Evolutionary conservation across 2,113 vertebrate genomes (phyloP), one percentile per base, ranked within the genome.

Genomic region (Seriola quinqueradiata): DNA sequence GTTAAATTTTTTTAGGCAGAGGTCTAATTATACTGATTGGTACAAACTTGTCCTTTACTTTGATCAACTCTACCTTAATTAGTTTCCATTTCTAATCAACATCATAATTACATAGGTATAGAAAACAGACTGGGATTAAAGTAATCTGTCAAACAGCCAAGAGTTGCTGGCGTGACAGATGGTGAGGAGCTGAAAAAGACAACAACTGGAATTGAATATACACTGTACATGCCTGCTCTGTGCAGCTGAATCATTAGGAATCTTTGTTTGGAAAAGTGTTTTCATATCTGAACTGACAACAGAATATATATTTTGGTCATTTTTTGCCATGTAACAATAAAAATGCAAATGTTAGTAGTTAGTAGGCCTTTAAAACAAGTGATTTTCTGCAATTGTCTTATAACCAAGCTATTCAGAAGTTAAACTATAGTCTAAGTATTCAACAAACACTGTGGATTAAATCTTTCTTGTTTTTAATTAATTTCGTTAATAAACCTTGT

Each of bases 401-500:
- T 44, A 44, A 67, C 19, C 1, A 17, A 16, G 46, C 2, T 21
- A 16, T 23, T 44, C 34, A 50, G 25, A 67, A 28, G 23, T 55
- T 63, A 23, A 8, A 70, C n/a, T 46, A 6, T 68, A 8, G 40
- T 72, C 13, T 10, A 63, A 48, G 28, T 28, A 28, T 28, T 28
- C 28, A 28, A 2, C 28, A 28, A 28, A 28, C 28, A 28, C 11
- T 23, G 21, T 58, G 48, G 65, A 64, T 64, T 7, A 75, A 78
- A 59, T 58, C 44, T 40, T 25, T 38, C 23, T 65, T 17, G 25
- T 23, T 69, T 79, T 70, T 63, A 11, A 81, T 70, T 58, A 11
- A 81, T 83, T 59, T 13, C 57, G 13, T 40, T n/a, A 52, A 77
- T 70, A 46, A 65, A 40, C 65, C 44, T n/a, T 38, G 1, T 7